These are phyloP conservation scores for Ornithoptera priamus DNA, from an alignment of 2,888 invertebrate species.

Conservation along the genomic window DNA sequence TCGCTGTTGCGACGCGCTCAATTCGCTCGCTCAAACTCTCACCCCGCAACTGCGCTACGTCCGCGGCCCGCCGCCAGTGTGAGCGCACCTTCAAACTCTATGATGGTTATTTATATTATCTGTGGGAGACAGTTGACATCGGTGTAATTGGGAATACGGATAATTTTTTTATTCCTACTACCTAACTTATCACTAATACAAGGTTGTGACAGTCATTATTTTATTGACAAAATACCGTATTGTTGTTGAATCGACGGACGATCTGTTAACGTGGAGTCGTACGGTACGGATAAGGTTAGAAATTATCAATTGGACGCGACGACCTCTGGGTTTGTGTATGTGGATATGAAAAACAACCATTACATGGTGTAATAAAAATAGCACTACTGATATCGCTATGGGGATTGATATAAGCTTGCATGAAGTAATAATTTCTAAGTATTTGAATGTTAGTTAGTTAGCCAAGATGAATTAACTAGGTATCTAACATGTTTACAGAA, in stretches of 20 bases:
- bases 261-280: constrained; percentile 7
- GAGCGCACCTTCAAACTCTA: constrained; percentile 31
- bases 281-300: constrained; percentile 11
- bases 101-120: constrained; percentile 8
- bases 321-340: constrained; percentile 2
- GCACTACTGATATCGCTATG: constrained; percentile 32
- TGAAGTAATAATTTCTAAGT: constrained; percentile 49
- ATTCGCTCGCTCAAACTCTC: constrained; percentile 86
- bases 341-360: constrained; percentile 1
- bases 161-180: neutral
- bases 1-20: constrained; percentile 88
- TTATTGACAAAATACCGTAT: constrained; percentile 26
- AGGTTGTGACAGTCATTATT: constrained; percentile 26
- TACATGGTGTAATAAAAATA: constrained; percentile 8
- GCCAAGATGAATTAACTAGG: constrained; percentile 32
- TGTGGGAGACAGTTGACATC: constrained; percentile 21
- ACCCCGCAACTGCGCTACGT: constrained; percentile 91
- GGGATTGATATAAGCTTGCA: constrained; percentile 40
- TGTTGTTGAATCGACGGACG: neutral
- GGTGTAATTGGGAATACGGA: constrained; percentile 1
- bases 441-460: constrained; percentile 46
- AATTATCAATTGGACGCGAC: constrained; percentile 1
- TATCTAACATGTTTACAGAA: constrained; percentile 47
- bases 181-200: constrained; percentile 10
- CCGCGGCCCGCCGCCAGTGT: constrained; percentile 89